Percentiles rank a stretch among this genome's conserved stretches.
Evolutionary conservation across 2,113 vertebrate genomes (phyloP).

Genomic region (Tychaedon coryphoeus): DNA sequence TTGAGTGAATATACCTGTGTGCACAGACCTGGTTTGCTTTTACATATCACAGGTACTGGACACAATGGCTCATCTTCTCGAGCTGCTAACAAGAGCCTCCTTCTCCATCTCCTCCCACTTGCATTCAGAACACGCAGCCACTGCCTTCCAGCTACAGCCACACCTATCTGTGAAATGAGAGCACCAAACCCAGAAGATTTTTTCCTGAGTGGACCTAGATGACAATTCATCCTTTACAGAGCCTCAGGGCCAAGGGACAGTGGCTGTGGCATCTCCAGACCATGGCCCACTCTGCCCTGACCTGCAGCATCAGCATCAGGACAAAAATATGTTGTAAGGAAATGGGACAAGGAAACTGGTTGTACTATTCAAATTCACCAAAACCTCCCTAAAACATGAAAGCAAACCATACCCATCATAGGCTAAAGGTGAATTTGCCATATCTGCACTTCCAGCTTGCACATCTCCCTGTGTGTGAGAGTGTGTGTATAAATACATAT

Average conservation of each 20-base stretch:
- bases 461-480: rapidly evolving
- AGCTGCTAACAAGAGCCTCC: background rate
- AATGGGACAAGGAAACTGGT: background rate
- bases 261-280: background rate
- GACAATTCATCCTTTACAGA: background rate
- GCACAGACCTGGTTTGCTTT: background rate
- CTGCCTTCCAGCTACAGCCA: background rate
- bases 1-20: background rate
- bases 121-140: background rate
- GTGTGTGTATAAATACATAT: rapidly evolving
- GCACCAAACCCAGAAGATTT: background rate
- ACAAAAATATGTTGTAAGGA: background rate
- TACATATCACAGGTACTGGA: background rate
- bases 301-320: background rate
- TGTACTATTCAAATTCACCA: background rate
- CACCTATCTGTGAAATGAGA: background rate
- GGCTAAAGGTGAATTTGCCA: background rate
- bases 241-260: background rate
- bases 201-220: background rate
- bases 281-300: background rate
- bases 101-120: background rate
- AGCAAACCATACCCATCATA: background rate
- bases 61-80: background rate
- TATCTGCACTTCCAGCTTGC: background rate
- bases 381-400: background rate